phyloP scores from a whole-genome alignment of 1,140 invertebrate genomes.

The Ceratosolen fusciceps region DNA sequence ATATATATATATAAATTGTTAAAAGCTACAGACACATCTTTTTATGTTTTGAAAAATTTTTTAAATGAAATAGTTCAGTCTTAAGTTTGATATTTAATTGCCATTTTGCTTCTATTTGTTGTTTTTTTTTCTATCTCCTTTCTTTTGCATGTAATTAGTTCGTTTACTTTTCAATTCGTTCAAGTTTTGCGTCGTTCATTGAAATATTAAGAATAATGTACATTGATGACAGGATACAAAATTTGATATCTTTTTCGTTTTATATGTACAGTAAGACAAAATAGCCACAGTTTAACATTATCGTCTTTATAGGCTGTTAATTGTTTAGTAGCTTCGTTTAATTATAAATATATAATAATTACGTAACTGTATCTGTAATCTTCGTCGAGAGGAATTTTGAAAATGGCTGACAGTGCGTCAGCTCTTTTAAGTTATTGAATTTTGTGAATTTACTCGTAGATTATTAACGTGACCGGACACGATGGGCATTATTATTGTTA shows the following conservation, averaged over 20 bases:
- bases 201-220: constrained; percentile 25
- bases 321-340: not conserved
- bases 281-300: not conserved
- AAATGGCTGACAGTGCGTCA: no score
- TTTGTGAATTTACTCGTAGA: no score
- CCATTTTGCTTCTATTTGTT: not conserved
- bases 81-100: constrained; percentile 31
- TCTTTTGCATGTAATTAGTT: no score
- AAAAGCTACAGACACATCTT: not conserved
- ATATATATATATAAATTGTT: constrained; percentile 9
- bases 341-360: not conserved
- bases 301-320: not conserved
- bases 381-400: no score
- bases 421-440: no score
- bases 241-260: not conserved
- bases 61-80: constrained; percentile 37
- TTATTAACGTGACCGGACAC: no score
- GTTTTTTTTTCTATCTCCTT: not conserved
- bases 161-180: not conserved
- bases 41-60: constrained; percentile 10
- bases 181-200: not conserved
- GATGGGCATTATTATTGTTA: no score
- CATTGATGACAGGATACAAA: not conserved
- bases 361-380: no score
- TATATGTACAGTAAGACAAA: not conserved